A percentile compares a stretch with the other conserved stretches of the same genome.
phyloP scores from a whole-genome alignment of 1,140 invertebrate species.

The Antheraea mylitta region DNA sequence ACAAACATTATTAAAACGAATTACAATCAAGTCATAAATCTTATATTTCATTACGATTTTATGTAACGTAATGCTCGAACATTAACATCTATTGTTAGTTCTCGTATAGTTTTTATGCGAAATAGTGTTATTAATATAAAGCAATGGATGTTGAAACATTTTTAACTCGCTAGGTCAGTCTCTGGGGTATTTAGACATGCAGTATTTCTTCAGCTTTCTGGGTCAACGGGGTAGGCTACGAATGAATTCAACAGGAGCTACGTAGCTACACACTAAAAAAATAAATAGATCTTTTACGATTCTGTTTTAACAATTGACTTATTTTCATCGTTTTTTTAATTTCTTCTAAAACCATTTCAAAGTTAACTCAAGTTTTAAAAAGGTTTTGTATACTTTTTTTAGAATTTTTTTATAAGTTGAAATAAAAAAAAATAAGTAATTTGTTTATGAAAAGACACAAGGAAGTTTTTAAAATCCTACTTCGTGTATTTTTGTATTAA shows the following conservation, averaged over 20 bases:
- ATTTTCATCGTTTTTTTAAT: too few relatives aligned
- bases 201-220: constrained; percentile 11
- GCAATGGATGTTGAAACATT: background rate
- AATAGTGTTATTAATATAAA: background rate
- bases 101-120: background rate
- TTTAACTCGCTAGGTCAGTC: background rate
- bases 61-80: too few relatives aligned
- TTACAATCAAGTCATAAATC: too few relatives aligned
- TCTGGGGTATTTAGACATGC: constrained; percentile 1
- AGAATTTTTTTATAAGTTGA: too few relatives aligned
- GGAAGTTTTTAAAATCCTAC: background rate
- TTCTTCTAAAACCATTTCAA: too few relatives aligned
- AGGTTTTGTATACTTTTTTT: too few relatives aligned
- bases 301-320: background rate
- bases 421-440: background rate
- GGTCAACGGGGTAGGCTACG: constrained; percentile 7
- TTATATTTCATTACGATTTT: too few relatives aligned
- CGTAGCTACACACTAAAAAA: background rate
- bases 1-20: too few relatives aligned
- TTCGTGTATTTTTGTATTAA: background rate
- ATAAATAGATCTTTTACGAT: background rate
- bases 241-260: constrained; percentile 3
- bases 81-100: too few relatives aligned
- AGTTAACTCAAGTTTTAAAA: too few relatives aligned
- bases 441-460: background rate